Percentiles rank a stretch among this genome's conserved stretches.
phyloP scores from a whole-genome alignment of 2,797 vertebrate species.

The Pipistrellus kuhlii region DNA sequence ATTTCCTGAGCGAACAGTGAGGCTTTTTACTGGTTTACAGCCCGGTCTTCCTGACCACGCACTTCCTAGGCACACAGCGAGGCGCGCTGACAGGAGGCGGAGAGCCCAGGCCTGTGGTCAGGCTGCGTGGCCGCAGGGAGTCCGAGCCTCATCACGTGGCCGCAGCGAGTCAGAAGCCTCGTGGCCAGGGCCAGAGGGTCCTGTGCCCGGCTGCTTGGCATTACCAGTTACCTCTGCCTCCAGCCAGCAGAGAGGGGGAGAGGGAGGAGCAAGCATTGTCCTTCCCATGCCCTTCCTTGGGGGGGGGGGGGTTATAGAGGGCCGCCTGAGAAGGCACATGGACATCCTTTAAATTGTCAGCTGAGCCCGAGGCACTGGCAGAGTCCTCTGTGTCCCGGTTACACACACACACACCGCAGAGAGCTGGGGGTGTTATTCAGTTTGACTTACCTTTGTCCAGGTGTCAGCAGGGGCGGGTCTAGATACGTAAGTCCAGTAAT shows the following conservation, averaged over 20 bases:
- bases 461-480: no score
- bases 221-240: neutral
- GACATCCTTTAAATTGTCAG: no score
- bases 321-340: no score
- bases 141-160: neutral
- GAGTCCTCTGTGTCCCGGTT: no score
- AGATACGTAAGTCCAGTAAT: no score
- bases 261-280: neutral
- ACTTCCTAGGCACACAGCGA: neutral
- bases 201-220: neutral
- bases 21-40: neutral
- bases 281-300: neutral
- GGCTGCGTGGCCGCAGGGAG: neutral
- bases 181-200: neutral
- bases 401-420: no score
- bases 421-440: no score
- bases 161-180: neutral
- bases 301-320: no score
- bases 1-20: neutral
- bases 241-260: neutral
- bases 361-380: no score
- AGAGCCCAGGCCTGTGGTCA: neutral
- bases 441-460: no score
- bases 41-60: neutral
- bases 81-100: neutral